These are phyloP conservation scores for Peromyscus nudipes DNA, from an alignment of 2,797 vertebrate genomes.

Conservation along the genomic window DNA sequence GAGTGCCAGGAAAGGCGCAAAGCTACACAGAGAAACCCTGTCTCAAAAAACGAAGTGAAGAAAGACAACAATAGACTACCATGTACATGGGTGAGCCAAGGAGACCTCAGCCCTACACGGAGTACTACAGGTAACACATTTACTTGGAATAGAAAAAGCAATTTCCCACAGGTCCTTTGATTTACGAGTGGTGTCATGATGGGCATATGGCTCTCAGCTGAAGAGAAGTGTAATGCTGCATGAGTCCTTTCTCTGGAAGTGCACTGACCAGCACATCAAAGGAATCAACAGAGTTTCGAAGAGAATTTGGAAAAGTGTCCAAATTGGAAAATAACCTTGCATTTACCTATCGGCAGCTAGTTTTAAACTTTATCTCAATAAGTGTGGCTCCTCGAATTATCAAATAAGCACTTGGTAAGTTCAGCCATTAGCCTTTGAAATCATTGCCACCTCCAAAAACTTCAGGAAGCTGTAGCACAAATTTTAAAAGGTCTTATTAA, in stretches of 20 bases:
- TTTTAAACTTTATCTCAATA: conserved; percentile 14
- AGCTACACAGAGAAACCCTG: no score
- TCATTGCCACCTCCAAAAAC: conserved; percentile 10
- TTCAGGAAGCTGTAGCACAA: not conserved
- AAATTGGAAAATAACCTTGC: conserved; percentile 28
- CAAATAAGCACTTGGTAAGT: not conserved
- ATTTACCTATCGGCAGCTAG: not conserved
- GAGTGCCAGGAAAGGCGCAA: no score
- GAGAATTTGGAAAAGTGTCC: not conserved
- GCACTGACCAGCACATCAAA: not conserved
- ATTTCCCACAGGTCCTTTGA: not conserved
- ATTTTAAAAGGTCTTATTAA: no score
- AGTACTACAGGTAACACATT: not conserved
- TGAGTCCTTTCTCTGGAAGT: not conserved
- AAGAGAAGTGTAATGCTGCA: not conserved
- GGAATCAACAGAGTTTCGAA: not conserved
- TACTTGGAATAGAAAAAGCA: conserved; percentile 2
- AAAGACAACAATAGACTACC: not conserved
- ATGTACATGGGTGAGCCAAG: not conserved
- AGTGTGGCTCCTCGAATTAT: not conserved
- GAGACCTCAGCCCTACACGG: not conserved
- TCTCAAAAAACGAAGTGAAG: not conserved
- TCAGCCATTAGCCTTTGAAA: conserved; percentile 27
- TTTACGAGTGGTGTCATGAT: not conserved
- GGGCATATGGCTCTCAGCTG: not conserved